Evolutionary conservation across 2,797 vertebrate genomes (phyloP), one percentile per base, ranked within the genome.

Genomic region (Merluccius polli): DNA sequence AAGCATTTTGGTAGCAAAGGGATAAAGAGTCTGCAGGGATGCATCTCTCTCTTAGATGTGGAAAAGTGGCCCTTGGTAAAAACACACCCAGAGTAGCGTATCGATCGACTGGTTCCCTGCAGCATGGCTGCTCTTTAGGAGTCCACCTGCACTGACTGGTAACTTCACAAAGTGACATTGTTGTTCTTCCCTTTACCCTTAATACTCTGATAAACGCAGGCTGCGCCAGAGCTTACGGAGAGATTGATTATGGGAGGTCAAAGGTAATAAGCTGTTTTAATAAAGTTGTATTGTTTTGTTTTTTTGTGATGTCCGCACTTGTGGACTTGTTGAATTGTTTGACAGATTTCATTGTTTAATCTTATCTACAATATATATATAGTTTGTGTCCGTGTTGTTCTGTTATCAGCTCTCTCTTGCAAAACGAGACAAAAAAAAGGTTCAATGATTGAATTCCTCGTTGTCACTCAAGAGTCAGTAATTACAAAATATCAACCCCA

Each of bases 61-160:
- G 78, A 35, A 81, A 87, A 87, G 82, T 83, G 80, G 77, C 84
- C 85, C 86, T 88, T 82, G 73, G 78, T 74, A 79, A 77, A 85
- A 73, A 74, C 31, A 13, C 76, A 79, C 72, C 30, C 72, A 78
- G 81, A 78, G 78, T 78, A 74, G 74, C 76, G 35, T 82, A 86
- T 86, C 77, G 86, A 88, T 88, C 75, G 78, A 10, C 78, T 52
- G 9, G 59, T 71, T 24, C n/a, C 52, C 52, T 27, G 52, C 52
- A 63, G 52, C 52, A 27, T 1, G 2, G n/a, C 52, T 27, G 52
- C 4, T 27, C n/a, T 65, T 27, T 11, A 27, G 11, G 36, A 38
- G 59, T 27, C 59, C 24, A 27, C 8, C 12, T 24, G 10, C 24
- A 27, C n/a, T 65, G 59, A 65, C 59, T 10, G 59, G 27, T 65